Conservation (phyloP, 2,888 invertebrate species). For the Teinopalpus imperialis region DNA sequence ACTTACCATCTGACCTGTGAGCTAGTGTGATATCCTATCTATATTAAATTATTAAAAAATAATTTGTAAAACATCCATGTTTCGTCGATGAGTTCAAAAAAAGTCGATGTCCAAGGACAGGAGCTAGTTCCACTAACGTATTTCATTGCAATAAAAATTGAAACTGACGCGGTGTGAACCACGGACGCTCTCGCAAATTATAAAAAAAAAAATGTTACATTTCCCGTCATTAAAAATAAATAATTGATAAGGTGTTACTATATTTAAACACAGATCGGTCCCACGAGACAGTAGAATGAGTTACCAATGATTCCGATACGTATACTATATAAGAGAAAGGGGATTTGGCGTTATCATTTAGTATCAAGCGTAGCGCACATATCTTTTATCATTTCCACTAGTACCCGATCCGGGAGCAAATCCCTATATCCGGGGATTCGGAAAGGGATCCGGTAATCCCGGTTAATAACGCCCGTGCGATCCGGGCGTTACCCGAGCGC, state of each 20-base stretch:
- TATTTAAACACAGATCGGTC: constrained; percentile 7
- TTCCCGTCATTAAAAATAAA: constrained; percentile 23
- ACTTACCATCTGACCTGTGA: no score
- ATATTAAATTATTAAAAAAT: no score
- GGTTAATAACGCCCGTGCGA: constrained; percentile 72
- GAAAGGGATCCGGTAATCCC: constrained; percentile 75
- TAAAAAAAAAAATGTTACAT: constrained; percentile 14
- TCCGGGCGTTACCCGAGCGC: constrained; percentile 47
- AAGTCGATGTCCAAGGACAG: no score
- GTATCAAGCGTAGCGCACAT: constrained; percentile 42
- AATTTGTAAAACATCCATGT: no score
- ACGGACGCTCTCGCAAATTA: neutral
- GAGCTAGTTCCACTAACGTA: constrained; percentile 15
- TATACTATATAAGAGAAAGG: constrained; percentile 7
- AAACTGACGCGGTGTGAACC: constrained; percentile 1
- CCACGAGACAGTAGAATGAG: constrained; percentile 10
- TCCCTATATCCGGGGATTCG: constrained; percentile 75
- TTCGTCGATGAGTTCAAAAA: no score
- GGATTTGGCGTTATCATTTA: constrained; percentile 35
- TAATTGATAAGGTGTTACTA: constrained; percentile 21
- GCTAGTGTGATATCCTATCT: no score
- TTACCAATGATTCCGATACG: constrained; percentile 9
- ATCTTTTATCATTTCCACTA: constrained; percentile 78
- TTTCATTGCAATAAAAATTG: constrained; percentile 21
- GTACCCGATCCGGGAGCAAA: constrained; percentile 75